Evolutionary conservation across 2,113 vertebrate species (phyloP).

Genomic region (Bos javanicus): DNA sequence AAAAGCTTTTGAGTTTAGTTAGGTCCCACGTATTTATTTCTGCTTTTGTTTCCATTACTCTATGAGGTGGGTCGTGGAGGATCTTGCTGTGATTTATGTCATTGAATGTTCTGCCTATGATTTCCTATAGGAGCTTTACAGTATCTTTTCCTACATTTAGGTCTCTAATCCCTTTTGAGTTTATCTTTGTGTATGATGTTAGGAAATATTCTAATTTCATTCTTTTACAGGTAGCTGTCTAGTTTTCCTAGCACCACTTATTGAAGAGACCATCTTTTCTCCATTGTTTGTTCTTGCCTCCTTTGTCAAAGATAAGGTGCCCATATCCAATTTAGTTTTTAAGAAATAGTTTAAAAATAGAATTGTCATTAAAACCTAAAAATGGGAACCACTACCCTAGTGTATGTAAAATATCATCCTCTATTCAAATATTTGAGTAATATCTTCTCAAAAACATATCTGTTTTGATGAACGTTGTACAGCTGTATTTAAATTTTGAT

Average conservation of each 20-base stretch:
- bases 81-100: background rate
- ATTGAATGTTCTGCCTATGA: background rate
- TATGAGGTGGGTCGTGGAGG: background rate
- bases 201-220: background rate
- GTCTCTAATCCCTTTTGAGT: background rate
- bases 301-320: background rate
- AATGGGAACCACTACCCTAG: background rate
- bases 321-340: background rate
- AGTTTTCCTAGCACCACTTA: background rate
- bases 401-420: background rate
- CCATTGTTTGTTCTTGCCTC: background rate
- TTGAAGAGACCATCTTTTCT: background rate
- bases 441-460: conserved; percentile 13
- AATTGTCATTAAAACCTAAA: background rate
- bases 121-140: background rate
- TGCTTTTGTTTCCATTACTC: background rate
- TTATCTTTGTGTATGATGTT: background rate
- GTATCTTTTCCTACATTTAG: background rate
- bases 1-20: background rate
- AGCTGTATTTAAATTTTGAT: conserved; percentile 44
- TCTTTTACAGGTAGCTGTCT: background rate
- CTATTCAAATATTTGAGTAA: conserved; percentile 45
- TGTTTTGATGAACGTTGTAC: background rate
- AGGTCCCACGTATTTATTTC: background rate
- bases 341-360: background rate